Evolutionary conservation across 2,888 invertebrate species (phyloP), one percentile per base, ranked within the genome.

Genomic region (Micropterix aruncella): DNA sequence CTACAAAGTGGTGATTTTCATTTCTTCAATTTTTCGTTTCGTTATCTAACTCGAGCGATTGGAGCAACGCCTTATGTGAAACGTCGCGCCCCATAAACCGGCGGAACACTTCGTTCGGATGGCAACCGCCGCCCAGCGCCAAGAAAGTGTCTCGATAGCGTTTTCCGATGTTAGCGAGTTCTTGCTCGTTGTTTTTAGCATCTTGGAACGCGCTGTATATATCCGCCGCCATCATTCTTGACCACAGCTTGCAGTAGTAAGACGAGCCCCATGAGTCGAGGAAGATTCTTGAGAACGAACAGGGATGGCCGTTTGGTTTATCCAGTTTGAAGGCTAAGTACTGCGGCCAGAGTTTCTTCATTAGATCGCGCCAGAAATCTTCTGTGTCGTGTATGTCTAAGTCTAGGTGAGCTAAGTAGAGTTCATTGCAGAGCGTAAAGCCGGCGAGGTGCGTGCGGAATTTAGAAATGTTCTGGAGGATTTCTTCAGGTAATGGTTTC

Each of bases 71-170:
- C 57, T 86, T 82, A 0, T 85, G 81, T 2, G 86, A 86, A 0
- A 94, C 94, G 65, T 96, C 94, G 42, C 95, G 75, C 1, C 95
- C 95, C 49, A 91, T 75, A 65, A 95, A 96, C 57, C 83, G 75
- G 46, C 94, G 74, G 65, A 96, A 96, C 3, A 91, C 79, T 66
- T 94, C 88, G 48, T 77, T 79, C 0, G 90, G 80, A 51, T 87
- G 80, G 51, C 82, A 77, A 48, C 83, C 81, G 2, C 94, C 92
- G 4, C 92, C 93, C 2, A 80, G 70, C 1, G 86, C 74, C 48
- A 96, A 71, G 65, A 86, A 90, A 2, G 90, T 91, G 46, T 88
- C 82, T 51, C 85, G 76, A 57, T 85, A 93, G 47, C 85, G 70
- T 53, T 73, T 74, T 0, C 83, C 83, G 3, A 81, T 75, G 40